A percentile compares a stretch with the other conserved stretches of the same genome.
Evolutionary conservation across 2,888 invertebrate species (phyloP).

Genomic region (Nymphalis polychloros): DNA sequence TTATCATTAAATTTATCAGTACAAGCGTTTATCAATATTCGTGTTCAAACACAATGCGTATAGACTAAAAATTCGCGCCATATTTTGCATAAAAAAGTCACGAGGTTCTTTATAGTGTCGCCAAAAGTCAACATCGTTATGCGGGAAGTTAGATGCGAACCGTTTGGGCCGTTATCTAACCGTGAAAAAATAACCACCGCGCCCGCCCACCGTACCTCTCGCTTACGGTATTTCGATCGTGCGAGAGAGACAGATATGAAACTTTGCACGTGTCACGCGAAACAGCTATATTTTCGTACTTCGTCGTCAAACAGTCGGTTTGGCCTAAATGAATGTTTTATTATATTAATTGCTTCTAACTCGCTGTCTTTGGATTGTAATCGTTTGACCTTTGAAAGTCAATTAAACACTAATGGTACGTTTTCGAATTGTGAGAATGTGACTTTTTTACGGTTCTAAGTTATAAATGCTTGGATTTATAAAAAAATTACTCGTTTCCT

Average conservation of each 20-base stretch:
- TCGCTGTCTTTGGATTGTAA: conserved; percentile 47
- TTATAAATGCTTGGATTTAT: not conserved
- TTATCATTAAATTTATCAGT: not conserved
- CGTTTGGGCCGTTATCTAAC: conserved; percentile 75
- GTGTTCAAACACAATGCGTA: not conserved
- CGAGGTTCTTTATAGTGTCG: conserved; percentile 44
- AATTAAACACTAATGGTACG: conserved; percentile 31
- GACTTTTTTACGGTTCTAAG: conserved; percentile 5
- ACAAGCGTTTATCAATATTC: conserved; percentile 11
- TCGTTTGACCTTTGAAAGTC: conserved; percentile 39
- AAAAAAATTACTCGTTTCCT: not conserved
- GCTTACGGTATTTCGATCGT: conserved; percentile 78
- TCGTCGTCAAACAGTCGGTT: conserved; percentile 41
- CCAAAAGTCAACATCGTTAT: conserved; percentile 63
- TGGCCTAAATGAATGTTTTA: conserved; percentile 68
- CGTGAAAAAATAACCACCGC: conserved; percentile 69
- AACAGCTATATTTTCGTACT: conserved; percentile 54
- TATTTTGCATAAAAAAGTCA: conserved; percentile 21
- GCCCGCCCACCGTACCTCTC: conserved; percentile 66
- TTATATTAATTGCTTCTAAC: conserved; percentile 62
- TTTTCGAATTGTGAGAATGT: conserved; percentile 20
- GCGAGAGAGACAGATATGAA: conserved; percentile 55
- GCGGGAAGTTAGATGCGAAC: conserved; percentile 60
- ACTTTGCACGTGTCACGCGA: conserved; percentile 49
- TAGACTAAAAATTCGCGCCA: not conserved